Evolutionary conservation across 2,888 invertebrate species (phyloP).

Genomic region (Sceliomorpha sp.): DNA sequence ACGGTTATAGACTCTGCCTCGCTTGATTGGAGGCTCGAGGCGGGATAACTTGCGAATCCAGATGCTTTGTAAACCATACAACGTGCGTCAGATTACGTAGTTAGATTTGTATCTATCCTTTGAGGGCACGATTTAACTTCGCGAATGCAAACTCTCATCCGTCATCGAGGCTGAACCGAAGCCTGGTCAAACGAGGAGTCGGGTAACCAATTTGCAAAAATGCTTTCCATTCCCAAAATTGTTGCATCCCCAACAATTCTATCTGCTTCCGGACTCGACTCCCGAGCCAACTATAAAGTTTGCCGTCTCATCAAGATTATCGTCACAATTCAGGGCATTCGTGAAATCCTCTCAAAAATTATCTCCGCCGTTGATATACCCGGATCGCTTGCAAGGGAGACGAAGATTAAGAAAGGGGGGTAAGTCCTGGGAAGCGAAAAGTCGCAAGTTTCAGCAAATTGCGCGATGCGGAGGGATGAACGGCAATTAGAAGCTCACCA

Average conservation of each 20-base stretch:
- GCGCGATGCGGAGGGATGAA: conserved; percentile 24
- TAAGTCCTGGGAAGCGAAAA: neutral
- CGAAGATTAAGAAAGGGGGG: conserved; percentile 6
- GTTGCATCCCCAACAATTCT: no score
- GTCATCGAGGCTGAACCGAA: no score
- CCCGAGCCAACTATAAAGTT: no score
- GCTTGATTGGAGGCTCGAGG: conserved; percentile 40
- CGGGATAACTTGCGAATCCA: conserved; percentile 33
- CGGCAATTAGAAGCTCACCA: conserved; percentile 28
- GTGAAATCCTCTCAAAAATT: no score
- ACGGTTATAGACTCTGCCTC: conserved; percentile 8
- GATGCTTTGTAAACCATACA: conserved; percentile 33
- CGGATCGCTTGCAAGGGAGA: neutral
- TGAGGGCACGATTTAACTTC: conserved; percentile 20
- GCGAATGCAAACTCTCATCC: no score
- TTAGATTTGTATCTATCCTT: conserved; percentile 27
- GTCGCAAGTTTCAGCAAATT: conserved; percentile 16
- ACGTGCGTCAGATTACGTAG: conserved; percentile 23
- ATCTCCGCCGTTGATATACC: neutral
- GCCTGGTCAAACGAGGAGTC: conserved; percentile 12
- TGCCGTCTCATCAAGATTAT: no score
- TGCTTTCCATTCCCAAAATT: no score
- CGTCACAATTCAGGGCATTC: no score
- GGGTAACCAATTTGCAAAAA: no score
- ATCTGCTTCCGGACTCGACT: no score